Conservation (phyloP, 2,797 vertebrate genomes). For the Danio jaintianensis region DNA sequence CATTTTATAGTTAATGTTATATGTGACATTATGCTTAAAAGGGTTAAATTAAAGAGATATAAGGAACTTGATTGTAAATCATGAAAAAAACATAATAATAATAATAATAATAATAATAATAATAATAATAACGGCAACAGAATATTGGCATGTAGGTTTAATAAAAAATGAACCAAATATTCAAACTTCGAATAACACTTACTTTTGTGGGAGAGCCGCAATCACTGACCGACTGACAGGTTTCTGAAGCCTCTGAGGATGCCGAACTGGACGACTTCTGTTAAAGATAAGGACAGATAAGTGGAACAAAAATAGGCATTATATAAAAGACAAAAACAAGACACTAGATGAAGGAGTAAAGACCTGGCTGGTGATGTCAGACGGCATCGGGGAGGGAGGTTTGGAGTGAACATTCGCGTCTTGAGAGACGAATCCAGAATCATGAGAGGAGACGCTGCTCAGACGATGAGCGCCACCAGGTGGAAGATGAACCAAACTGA, state of each 20-base stretch:
- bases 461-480: constrained; percentile 88
- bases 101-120: background rate
- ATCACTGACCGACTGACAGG: constrained; percentile 97
- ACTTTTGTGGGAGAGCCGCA: constrained; percentile 98
- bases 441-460: constrained; percentile 96
- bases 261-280: constrained; percentile 99
- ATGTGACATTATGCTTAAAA: background rate
- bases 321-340: background rate
- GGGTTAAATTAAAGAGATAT: background rate
- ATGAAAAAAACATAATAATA: background rate
- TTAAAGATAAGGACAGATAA: constrained; percentile 61
- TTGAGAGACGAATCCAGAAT: constrained; percentile 97
- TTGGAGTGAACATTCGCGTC: constrained; percentile 93
- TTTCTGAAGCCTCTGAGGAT: constrained; percentile 96
- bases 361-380: constrained; percentile 97
- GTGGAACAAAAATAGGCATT: background rate
- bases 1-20: too few species aligned
- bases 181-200: constrained; percentile 66
- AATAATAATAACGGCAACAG: background rate
- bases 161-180: background rate
- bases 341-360: constrained; percentile 33
- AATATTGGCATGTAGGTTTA: background rate
- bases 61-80: background rate
- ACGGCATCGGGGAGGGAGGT: constrained; percentile 96
- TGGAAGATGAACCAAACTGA: constrained; percentile 91